Conservation (phyloP, 1,140 invertebrate genomes). For the Gerris buenoi region DNA sequence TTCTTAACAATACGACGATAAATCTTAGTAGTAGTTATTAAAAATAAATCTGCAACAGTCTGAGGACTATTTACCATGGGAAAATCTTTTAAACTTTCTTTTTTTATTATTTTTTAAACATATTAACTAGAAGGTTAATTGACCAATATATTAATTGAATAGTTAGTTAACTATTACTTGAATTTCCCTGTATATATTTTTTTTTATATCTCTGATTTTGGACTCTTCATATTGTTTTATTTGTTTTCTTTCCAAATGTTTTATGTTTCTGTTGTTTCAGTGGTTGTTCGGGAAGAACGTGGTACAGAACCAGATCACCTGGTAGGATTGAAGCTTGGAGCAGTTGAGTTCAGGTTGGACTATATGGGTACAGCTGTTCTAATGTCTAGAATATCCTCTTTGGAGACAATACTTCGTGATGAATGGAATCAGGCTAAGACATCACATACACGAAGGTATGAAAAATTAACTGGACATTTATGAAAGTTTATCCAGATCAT, state of each 20-base stretch:
- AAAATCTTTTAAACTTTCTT: too few species aligned
- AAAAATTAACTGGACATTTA: too few species aligned
- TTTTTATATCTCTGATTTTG: not conserved
- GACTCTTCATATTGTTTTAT: not conserved
- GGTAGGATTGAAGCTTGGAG: conserved; percentile 65
- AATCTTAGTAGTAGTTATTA: too few species aligned
- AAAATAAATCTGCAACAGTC: too few species aligned
- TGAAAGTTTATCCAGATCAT: too few species aligned
- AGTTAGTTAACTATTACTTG: too few species aligned
- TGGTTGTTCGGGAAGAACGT: conserved; percentile 76
- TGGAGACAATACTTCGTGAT: conserved; percentile 63
- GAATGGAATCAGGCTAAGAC: conserved; percentile 52
- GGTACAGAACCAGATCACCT: conserved; percentile 79
- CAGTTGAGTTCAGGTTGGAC: conserved; percentile 76
- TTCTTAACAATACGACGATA: too few species aligned
- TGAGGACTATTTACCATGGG: too few species aligned
- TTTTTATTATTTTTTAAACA: too few species aligned
- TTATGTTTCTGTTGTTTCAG: conserved; percentile 36
- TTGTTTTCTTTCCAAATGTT: not conserved
- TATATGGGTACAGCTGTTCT: conserved; percentile 92
- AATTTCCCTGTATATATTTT: not conserved
- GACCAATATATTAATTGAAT: too few species aligned
- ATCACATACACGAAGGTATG: conserved; percentile 34
- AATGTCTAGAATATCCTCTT: conserved; percentile 71
- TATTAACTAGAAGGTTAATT: too few species aligned